phyloP scores from a whole-genome alignment of 2,888 invertebrate species.

The Acanthosoma haemorrhoidale region DNA sequence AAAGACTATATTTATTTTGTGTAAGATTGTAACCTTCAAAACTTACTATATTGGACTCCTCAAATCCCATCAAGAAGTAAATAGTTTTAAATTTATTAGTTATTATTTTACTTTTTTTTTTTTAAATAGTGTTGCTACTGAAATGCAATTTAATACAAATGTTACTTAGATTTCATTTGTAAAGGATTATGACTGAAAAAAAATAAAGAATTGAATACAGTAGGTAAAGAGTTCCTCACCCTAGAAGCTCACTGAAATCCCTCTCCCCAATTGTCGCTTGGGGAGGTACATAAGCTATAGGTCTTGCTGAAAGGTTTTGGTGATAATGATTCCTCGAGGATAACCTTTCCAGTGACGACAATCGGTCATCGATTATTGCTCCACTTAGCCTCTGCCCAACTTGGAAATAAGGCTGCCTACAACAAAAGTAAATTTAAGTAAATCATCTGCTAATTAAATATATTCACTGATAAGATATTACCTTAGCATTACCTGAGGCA shows the following conservation, averaged over 20 bases:
- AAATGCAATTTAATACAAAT: too few relatives aligned
- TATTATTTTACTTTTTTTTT: too few relatives aligned
- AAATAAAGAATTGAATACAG: too few relatives aligned
- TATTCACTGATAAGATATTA: not conserved
- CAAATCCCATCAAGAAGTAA: too few relatives aligned
- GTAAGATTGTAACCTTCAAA: too few relatives aligned
- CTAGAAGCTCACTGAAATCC: conserved; percentile 39
- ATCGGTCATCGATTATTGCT: conserved; percentile 34
- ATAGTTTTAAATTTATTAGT: too few relatives aligned
- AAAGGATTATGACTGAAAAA: too few relatives aligned
- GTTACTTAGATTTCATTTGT: too few relatives aligned
- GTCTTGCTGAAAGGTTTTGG: conserved; percentile 32
- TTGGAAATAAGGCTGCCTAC: conserved; percentile 43
- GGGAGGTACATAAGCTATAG: conserved; percentile 34
- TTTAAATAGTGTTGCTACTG: too few relatives aligned
- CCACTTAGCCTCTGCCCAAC: conserved; percentile 42
- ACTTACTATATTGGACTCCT: too few relatives aligned
- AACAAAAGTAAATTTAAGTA: conserved; percentile 18
- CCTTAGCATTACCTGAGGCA: conserved; percentile 63
- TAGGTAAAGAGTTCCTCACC: conserved; percentile 35
- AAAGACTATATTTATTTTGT: too few relatives aligned
- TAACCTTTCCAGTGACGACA: conserved; percentile 31
- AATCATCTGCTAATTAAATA: not conserved
- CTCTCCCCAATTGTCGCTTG: conserved; percentile 31
- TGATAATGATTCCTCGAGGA: conserved; percentile 24